Percentiles rank a stretch among this genome's conserved stretches.
These are phyloP conservation scores for Pseudochaenichthys georgianus DNA, from an alignment of 2,797 vertebrate species.

Conservation along the genomic window DNA sequence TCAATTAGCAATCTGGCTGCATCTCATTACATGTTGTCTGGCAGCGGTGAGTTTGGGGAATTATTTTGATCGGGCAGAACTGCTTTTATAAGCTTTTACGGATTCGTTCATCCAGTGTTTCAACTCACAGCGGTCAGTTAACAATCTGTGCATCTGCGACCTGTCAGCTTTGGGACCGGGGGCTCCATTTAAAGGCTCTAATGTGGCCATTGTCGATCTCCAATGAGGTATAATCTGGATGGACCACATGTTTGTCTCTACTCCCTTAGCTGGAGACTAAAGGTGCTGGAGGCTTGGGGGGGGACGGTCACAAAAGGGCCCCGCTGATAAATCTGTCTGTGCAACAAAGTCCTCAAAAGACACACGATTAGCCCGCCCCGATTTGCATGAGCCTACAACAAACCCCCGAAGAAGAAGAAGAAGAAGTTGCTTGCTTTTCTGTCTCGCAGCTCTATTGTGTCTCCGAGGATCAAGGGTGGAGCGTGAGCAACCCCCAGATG, in stretches of 20 bases:
- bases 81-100: conserved; percentile 46
- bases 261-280: conserved; percentile 60
- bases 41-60: conserved; percentile 58
- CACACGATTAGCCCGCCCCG: conserved; percentile 37
- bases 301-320: conserved; percentile 71
- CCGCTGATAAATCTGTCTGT: conserved; percentile 82
- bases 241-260: conserved; percentile 74
- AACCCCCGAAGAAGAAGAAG: conserved; percentile 42
- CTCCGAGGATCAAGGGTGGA: conserved; percentile 70
- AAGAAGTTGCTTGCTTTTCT: conserved; percentile 57
- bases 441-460: conserved; percentile 69
- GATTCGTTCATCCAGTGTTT: conserved; percentile 35
- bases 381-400: conserved; percentile 75
- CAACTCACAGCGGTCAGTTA: conserved; percentile 39
- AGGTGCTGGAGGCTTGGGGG: conserved; percentile 52
- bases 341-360: conserved; percentile 71
- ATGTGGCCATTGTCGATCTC: conserved; percentile 73
- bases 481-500: conserved; percentile 43
- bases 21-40: conserved; percentile 81
- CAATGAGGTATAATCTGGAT: conserved; percentile 79
- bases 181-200: conserved; percentile 63
- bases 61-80: conserved; percentile 49
- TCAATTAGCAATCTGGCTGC: conserved; percentile 85
- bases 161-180: conserved; percentile 61
- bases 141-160: conserved; percentile 65